A percentile compares a stretch with the other conserved stretches of the same genome.
These are phyloP conservation scores for Betta splendens DNA, from an alignment of 2,797 vertebrate species.

Conservation along the genomic window DNA sequence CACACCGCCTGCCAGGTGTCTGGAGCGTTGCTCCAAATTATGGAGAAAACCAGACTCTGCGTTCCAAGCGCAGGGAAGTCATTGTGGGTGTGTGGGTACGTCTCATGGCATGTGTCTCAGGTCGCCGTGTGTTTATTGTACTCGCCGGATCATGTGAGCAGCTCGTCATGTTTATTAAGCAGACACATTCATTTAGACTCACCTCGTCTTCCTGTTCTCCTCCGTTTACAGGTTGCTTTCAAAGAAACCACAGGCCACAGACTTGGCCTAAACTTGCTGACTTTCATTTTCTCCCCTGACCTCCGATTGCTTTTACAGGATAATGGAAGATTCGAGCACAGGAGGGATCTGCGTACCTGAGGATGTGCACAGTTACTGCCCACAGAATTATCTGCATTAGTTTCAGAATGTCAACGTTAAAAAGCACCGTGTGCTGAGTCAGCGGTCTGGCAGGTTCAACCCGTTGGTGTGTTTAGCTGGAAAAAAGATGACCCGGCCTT, in stretches of 20 bases:
- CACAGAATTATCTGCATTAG: neutral
- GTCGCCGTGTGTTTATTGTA: constrained; percentile 19
- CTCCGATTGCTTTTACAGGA: neutral
- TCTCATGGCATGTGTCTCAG: constrained; percentile 8
- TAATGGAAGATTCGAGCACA: neutral
- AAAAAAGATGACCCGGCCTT: constrained; percentile 56
- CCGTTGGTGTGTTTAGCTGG: constrained; percentile 73
- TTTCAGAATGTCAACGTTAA: constrained; percentile 6
- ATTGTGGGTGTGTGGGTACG: constrained; percentile 1
- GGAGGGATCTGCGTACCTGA: neutral
- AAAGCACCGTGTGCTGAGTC: constrained; percentile 38
- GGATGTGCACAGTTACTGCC: neutral
- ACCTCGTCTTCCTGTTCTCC: neutral
- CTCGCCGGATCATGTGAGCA: constrained; percentile 2
- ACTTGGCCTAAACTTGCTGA: neutral
- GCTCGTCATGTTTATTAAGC: constrained; percentile 12
- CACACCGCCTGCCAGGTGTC: neutral
- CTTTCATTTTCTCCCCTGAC: neutral
- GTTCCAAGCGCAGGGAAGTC: constrained; percentile 27
- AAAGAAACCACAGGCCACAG: neutral
- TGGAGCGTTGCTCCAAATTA: neutral
- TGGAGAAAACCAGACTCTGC: constrained; percentile 40
- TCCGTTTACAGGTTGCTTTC: constrained; percentile 1
- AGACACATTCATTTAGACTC: constrained; percentile 9
- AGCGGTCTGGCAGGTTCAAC: constrained; percentile 73